Evolutionary conservation across 64 coral and sea anemone genomes (phyloP).

Genomic region (Pachyseris speciosa): DNA sequence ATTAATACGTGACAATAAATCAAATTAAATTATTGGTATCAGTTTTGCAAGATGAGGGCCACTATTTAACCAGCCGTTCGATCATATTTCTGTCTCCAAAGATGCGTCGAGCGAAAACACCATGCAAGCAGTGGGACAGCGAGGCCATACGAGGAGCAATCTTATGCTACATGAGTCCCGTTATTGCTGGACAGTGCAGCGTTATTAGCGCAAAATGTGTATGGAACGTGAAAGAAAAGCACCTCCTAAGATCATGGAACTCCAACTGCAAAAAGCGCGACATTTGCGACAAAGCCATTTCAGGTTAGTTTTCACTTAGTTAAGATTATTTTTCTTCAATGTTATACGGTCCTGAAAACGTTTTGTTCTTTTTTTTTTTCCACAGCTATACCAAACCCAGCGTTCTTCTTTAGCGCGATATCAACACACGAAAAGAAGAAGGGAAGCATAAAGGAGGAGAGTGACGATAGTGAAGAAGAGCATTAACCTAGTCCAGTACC

Average conservation of each 20-base stretch:
- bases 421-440: not conserved
- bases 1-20: no score
- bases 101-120: not conserved
- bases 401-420: slow-evolving; percentile 36
- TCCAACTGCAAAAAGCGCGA: not conserved
- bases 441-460: not conserved
- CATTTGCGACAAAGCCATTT: slow-evolving; percentile 9
- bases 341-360: not conserved
- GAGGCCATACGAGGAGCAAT: not conserved
- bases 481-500: not conserved
- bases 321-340: not conserved
- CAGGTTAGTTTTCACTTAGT: not conserved
- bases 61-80: no score
- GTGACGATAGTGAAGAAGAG: not conserved
- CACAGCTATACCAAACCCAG: not conserved
- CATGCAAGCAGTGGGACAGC: slow-evolving; percentile 6
- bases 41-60: no score
- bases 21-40: no score
- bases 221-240: not conserved
- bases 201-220: slow-evolving; percentile 1
- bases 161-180: not conserved
- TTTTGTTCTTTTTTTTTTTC: not conserved
- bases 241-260: not conserved
- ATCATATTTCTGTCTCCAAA: no score
- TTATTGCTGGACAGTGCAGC: slow-evolving; percentile 1